phyloP scores from a whole-genome alignment of 2,113 vertebrate species.

The Bubalus kerabau region DNA sequence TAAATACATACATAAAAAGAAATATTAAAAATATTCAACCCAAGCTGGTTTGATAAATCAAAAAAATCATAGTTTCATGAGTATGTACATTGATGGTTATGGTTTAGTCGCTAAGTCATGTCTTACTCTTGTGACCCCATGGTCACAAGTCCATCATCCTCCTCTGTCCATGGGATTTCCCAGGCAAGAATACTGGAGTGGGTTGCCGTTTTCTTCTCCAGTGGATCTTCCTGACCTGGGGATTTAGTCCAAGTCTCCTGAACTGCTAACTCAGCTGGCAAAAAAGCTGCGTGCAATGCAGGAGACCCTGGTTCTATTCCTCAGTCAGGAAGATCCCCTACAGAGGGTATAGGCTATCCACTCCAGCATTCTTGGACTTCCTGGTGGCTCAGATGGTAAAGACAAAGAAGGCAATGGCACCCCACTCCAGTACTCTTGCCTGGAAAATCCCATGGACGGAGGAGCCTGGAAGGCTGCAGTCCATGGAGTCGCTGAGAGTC shows the following conservation, averaged over 20 bases:
- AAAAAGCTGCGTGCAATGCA: neutral
- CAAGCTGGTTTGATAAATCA: neutral
- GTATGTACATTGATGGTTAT: neutral
- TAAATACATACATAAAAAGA: neutral
- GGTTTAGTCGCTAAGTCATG: neutral
- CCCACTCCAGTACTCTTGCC: no score
- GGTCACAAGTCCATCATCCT: neutral
- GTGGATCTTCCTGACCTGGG: neutral
- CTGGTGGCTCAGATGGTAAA: neutral
- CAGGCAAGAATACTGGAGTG: neutral
- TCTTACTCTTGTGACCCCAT: neutral
- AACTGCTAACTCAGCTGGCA: neutral
- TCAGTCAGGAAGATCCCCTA: neutral
- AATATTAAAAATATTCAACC: neutral
- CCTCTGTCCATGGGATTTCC: neutral
- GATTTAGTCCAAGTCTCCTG: neutral
- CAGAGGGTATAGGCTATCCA: neutral
- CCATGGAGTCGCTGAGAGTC: no score
- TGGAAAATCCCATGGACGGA: no score
- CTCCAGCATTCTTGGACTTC: neutral
- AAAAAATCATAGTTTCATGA: neutral
- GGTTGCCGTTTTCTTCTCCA: neutral
- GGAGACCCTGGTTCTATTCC: neutral
- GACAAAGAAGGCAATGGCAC: neutral
- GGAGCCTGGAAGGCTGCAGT: no score